Percentiles rank a stretch among this genome's conserved stretches.
phyloP scores from a whole-genome alignment of 2,888 invertebrate species.

The Acanthoscelides obtectus region DNA sequence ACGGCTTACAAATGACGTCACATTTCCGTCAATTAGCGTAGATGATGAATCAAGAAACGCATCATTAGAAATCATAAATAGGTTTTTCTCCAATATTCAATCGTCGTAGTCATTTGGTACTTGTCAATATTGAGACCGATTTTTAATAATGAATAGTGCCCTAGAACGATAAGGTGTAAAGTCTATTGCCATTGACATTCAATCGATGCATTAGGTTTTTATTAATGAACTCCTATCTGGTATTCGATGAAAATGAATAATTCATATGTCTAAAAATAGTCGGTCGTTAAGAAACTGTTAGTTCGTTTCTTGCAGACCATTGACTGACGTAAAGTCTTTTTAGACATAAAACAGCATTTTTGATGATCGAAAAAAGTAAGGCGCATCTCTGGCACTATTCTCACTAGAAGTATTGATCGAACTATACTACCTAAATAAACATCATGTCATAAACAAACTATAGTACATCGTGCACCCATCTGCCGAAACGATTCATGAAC shows the following conservation, averaged over 20 bases:
- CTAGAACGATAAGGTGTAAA: not conserved
- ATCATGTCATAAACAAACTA: no score
- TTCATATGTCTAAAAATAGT: not conserved
- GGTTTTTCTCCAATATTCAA: not conserved
- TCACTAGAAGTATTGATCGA: no score
- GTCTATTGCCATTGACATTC: not conserved
- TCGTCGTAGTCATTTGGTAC: not conserved
- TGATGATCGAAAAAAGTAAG: no score
- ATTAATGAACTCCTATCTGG: not conserved
- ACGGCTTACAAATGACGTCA: not conserved
- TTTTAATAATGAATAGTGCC: not conserved
- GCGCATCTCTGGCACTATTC: no score
- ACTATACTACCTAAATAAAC: no score
- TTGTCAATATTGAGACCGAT: not conserved
- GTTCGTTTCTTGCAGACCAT: no score
- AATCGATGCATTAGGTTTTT: not conserved
- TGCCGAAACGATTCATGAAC: no score
- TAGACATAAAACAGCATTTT: no score
- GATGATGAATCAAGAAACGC: not conserved
- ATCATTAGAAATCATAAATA: not conserved
- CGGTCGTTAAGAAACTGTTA: not conserved
- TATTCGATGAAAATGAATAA: not conserved
- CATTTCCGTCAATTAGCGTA: not conserved
- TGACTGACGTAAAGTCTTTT: no score
- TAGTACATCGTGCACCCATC: no score